These are phyloP conservation scores for Torymus texanus DNA, from an alignment of 2,888 invertebrate species.

Conservation along the genomic window DNA sequence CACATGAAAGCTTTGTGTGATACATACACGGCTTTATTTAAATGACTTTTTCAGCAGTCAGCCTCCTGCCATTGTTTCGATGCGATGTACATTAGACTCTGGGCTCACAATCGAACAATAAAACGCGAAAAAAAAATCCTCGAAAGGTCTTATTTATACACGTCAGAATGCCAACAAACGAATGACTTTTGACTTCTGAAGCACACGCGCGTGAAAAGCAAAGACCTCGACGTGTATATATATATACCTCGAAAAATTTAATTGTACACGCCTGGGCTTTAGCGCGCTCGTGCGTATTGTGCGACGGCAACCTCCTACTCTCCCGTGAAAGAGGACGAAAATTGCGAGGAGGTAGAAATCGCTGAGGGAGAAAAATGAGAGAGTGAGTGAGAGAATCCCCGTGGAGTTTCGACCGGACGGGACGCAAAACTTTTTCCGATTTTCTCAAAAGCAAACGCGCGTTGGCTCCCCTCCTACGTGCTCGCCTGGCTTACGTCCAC, in stretches of 20 bases:
- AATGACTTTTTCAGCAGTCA: neutral
- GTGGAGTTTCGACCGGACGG: conserved; percentile 5
- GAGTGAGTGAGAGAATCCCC: neutral
- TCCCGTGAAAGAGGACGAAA: conserved; percentile 33
- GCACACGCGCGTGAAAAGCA: neutral
- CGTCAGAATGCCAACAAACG: neutral
- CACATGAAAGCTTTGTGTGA: neutral
- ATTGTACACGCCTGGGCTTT: conserved; percentile 30
- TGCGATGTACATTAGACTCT: neutral
- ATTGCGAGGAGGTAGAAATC: conserved; percentile 14
- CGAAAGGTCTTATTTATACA: neutral
- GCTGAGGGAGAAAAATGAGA: neutral
- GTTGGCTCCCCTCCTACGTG: neutral
- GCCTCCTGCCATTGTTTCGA: neutral
- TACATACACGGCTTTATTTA: neutral
- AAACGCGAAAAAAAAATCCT: no score
- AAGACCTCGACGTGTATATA: neutral
- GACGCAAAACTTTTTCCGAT: conserved; percentile 52
- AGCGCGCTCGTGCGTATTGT: neutral
- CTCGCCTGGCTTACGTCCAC: neutral
- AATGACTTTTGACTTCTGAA: conserved; percentile 26
- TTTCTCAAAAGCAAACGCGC: conserved; percentile 42
- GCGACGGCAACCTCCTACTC: no score
- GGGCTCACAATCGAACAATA: no score
- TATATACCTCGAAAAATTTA: conserved; percentile 16